phyloP scores from a whole-genome alignment of 2,113 vertebrate species.

The Sardina pilchardus region DNA sequence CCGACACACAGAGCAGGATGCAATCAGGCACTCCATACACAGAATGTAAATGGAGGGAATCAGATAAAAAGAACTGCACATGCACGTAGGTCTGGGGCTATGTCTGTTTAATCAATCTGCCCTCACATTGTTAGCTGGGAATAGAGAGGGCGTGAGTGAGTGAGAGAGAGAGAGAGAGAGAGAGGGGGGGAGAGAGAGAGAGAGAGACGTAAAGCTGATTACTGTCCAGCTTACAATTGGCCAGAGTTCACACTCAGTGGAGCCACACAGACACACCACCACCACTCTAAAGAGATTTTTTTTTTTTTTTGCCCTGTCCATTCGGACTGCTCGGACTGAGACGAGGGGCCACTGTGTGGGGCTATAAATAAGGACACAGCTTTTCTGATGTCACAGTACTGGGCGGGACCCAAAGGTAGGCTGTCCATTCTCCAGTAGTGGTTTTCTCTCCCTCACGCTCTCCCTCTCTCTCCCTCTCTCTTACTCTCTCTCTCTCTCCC shows the following conservation, averaged over 20 bases:
- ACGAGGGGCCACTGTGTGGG: slow-evolving; percentile 41
- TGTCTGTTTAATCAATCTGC: slow-evolving; percentile 16
- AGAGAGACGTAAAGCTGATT: slow-evolving; percentile 63
- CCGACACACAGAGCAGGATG: not conserved
- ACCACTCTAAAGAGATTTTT: slow-evolving; percentile 22
- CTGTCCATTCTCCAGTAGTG: slow-evolving; percentile 45
- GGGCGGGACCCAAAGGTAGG: slow-evolving; percentile 68
- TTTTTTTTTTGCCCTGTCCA: slow-evolving; percentile 19
- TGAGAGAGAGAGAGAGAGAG: not conserved
- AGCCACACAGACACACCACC: not conserved
- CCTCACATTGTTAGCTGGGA: slow-evolving; percentile 1
- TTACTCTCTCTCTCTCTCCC: not conserved
- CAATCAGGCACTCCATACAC: not conserved
- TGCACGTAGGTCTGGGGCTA: not conserved
- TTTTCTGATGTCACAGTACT: slow-evolving; percentile 61
- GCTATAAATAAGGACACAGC: slow-evolving; percentile 54
- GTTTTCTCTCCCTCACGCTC: slow-evolving; percentile 17
- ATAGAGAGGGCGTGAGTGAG: not conserved
- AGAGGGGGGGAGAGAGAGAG: not conserved
- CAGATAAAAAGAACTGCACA: not conserved
- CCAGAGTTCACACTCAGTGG: slow-evolving; percentile 19
- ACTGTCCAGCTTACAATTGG: slow-evolving; percentile 57
- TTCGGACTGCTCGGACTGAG: slow-evolving; percentile 46
- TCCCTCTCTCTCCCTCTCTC: not conserved
- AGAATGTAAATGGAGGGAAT: not conserved